Conservation (phyloP, 1,140 invertebrate genomes). For the Ericerus pela region DNA sequence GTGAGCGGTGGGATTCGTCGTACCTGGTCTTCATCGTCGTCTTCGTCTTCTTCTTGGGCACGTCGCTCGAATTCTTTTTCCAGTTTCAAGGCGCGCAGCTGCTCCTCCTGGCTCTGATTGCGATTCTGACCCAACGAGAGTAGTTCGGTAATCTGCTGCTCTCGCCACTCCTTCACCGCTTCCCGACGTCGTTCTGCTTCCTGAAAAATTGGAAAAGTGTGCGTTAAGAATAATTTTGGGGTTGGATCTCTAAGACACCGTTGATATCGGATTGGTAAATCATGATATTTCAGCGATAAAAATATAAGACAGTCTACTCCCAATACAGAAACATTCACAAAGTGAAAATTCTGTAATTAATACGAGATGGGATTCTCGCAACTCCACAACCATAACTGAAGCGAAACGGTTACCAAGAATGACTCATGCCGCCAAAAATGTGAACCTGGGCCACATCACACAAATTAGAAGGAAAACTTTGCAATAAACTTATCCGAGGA, state of each 20-base stretch:
- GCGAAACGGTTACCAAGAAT: too few species aligned
- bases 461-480: too few species aligned
- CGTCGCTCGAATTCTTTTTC: constrained; percentile 78
- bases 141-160: constrained; percentile 69
- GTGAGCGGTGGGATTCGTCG: not conserved
- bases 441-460: too few species aligned
- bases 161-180: constrained; percentile 52
- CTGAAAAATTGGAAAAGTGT: constrained; percentile 25
- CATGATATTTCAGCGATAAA: too few species aligned
- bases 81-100: constrained; percentile 61
- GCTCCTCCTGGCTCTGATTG: constrained; percentile 68
- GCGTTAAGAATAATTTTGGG: not conserved
- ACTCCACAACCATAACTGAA: too few species aligned
- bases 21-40: constrained; percentile 48
- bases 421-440: too few species aligned
- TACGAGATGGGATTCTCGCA: too few species aligned
- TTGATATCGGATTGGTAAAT: not conserved
- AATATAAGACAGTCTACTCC: not conserved
- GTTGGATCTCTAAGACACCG: not conserved
- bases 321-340: too few species aligned
- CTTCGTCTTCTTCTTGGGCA: constrained; percentile 62
- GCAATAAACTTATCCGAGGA: too few species aligned
- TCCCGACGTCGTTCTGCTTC: constrained; percentile 53
- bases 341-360: too few species aligned
- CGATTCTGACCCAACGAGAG: constrained; percentile 43